These are phyloP conservation scores for Anguilla megastoma DNA, from an alignment of 2,797 vertebrate species.

Conservation along the genomic window DNA sequence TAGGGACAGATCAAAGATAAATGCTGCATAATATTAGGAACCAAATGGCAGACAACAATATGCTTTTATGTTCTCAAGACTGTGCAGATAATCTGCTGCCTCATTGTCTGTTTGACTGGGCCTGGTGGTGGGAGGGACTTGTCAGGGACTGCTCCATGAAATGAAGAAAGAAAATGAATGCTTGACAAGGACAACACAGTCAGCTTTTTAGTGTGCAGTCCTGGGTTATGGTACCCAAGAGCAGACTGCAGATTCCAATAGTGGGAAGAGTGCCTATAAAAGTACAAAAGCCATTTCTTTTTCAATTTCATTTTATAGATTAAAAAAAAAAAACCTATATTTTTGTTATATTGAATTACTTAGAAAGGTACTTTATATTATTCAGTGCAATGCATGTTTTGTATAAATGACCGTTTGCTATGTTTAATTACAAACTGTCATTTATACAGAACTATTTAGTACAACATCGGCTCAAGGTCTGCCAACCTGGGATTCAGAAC, in stretches of 20 bases:
- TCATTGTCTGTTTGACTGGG: not conserved
- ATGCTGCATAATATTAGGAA: not conserved
- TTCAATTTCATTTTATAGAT: slow-evolving; percentile 12
- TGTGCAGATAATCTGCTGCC: not conserved
- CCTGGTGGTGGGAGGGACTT: not conserved
- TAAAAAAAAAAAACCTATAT: not conserved
- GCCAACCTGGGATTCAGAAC: not conserved
- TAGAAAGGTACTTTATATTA: not conserved
- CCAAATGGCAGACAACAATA: not conserved
- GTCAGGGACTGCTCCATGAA: not conserved
- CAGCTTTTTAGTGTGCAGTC: slow-evolving; percentile 10
- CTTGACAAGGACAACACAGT: not conserved
- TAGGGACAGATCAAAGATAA: not conserved
- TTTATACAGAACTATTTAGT: not conserved
- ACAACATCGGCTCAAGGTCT: not conserved
- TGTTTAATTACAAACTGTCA: not conserved
- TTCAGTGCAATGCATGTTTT: not conserved
- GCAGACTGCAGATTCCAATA: not conserved
- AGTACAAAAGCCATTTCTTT: not conserved
- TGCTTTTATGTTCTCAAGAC: not conserved
- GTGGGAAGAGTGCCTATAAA: not conserved
- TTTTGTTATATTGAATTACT: not conserved
- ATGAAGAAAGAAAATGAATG: not conserved
- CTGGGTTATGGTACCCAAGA: not conserved
- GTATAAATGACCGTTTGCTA: not conserved